These are phyloP conservation scores for Burhinus bistriatus DNA, from an alignment of 2,113 vertebrate species.

Conservation along the genomic window DNA sequence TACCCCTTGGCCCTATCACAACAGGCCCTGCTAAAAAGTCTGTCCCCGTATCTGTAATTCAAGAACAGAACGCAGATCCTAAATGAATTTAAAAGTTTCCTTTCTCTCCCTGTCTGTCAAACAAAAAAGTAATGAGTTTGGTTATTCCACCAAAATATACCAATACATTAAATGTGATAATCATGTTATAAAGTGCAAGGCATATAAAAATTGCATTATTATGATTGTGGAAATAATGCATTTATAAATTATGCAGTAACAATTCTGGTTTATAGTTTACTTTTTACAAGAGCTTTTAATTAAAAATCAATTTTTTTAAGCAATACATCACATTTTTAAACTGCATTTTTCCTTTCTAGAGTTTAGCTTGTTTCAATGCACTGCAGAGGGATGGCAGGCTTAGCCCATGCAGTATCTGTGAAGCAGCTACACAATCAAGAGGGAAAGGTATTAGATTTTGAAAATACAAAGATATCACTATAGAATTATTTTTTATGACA, in stretches of 20 bases:
- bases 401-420: background rate
- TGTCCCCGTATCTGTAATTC: background rate
- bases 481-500: background rate
- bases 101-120: background rate
- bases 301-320: background rate
- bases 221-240: background rate
- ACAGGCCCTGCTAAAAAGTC: background rate
- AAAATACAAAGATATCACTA: background rate
- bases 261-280: background rate
- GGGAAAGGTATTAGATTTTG: background rate
- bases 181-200: background rate
- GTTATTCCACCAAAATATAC: background rate
- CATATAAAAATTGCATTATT: background rate
- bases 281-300: background rate
- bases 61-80: background rate
- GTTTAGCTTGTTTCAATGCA: background rate
- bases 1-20: background rate
- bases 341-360: background rate
- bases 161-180: background rate
- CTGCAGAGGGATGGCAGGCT: background rate
- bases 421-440: conserved; percentile 25
- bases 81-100: background rate
- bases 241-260: background rate
- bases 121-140: background rate
- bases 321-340: background rate